phyloP scores from a whole-genome alignment of 2,797 vertebrate genomes.

The Myiotriccus ornatus region DNA sequence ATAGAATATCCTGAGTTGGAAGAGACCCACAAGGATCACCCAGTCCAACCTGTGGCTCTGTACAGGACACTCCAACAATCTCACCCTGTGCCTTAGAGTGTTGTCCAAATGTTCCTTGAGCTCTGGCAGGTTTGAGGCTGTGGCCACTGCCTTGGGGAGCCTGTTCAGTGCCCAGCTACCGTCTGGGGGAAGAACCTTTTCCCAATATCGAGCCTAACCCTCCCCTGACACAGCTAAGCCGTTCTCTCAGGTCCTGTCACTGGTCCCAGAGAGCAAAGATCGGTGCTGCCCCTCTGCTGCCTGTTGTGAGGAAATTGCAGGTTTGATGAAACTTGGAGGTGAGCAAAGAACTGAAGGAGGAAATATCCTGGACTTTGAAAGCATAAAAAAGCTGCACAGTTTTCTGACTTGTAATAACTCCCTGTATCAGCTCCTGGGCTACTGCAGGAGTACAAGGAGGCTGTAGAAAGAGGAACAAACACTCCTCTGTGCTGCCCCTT shows the following conservation, averaged over 20 bases:
- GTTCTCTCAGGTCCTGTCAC: not conserved
- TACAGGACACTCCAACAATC: not conserved
- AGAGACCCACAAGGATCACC: not conserved
- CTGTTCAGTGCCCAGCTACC: not conserved
- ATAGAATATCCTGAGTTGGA: not conserved
- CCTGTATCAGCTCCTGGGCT: not conserved
- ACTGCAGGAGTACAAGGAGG: not conserved
- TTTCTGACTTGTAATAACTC: not conserved
- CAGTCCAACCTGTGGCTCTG: fast-evolving
- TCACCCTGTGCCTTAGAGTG: fast-evolving
- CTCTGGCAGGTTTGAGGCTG: not conserved
- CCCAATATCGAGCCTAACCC: fast-evolving
- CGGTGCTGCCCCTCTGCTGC: fast-evolving
- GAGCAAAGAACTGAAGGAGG: not conserved
- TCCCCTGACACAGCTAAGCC: not conserved
- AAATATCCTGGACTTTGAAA: not conserved
- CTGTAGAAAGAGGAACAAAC: slow-evolving; percentile 7
- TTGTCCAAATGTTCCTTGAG: not conserved
- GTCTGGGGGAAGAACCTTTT: not conserved
- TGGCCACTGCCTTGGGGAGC: not conserved
- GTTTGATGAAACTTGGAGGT: not conserved
- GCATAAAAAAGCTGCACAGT: not conserved
- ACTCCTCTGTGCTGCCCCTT: not conserved
- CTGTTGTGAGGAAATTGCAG: not conserved
- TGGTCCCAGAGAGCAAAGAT: not conserved